Conservation (phyloP, 1,140 invertebrate species). For the Leptopilina boulardi region DNA sequence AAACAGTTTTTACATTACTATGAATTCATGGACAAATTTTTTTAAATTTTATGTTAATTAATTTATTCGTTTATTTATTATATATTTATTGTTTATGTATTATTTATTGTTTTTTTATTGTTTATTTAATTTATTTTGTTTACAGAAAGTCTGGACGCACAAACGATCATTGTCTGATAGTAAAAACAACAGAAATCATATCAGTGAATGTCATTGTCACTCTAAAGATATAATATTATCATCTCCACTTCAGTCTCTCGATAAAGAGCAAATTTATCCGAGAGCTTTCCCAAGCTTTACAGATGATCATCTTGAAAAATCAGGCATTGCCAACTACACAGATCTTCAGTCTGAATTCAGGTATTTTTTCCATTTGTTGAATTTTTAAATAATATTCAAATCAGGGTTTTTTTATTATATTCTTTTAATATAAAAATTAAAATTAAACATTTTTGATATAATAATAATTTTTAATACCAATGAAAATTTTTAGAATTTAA, state of each 20-base stretch:
- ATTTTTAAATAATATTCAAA: not conserved
- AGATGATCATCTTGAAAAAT: slow-evolving; percentile 58
- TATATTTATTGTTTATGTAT: too few species aligned
- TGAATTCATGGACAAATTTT: too few species aligned
- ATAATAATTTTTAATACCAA: too few species aligned
- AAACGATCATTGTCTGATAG: slow-evolving; percentile 64
- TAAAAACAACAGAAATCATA: slow-evolving; percentile 41
- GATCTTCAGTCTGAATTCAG: slow-evolving; percentile 55
- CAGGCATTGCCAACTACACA: slow-evolving; percentile 59
- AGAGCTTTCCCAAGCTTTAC: slow-evolving; percentile 66
- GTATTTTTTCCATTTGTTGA: slow-evolving; percentile 48
- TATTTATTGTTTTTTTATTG: not conserved
- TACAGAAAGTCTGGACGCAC: slow-evolving; percentile 49
- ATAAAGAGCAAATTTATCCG: slow-evolving; percentile 44
- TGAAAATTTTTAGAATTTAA: too few species aligned
- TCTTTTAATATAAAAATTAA: too few species aligned
- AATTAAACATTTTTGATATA: too few species aligned
- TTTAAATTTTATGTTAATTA: too few species aligned
- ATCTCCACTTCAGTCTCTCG: slow-evolving; percentile 29
- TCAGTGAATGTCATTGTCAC: slow-evolving; percentile 37
- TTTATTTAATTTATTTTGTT: slow-evolving; percentile 38
- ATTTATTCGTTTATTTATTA: too few species aligned
- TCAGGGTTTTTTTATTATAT: too few species aligned
- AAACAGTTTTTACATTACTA: too few species aligned
- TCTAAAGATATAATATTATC: slow-evolving; percentile 24